phyloP scores from a whole-genome alignment of 2,888 invertebrate genomes.

The Tanypteryx hageni region DNA sequence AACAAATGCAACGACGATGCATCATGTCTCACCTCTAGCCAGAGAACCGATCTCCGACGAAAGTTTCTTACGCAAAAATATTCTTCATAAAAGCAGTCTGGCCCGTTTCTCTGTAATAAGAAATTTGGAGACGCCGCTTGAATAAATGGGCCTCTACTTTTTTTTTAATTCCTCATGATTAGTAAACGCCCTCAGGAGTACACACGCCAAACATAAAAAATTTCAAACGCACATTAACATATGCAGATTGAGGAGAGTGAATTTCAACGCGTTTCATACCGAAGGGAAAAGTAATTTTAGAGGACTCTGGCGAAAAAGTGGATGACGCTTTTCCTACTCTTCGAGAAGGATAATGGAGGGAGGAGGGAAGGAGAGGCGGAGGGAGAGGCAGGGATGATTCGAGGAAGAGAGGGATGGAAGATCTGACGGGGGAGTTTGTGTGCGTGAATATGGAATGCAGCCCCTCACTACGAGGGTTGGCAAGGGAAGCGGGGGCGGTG shows the following conservation, averaged over 20 bases:
- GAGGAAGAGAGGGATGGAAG: conserved; percentile 5
- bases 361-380: neutral
- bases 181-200: too few relatives aligned
- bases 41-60: too few relatives aligned
- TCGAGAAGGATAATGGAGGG: neutral
- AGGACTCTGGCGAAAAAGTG: neutral
- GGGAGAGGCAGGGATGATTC: neutral
- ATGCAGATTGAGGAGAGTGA: neutral
- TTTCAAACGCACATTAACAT: neutral
- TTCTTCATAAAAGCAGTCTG: too few relatives aligned
- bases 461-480: neutral
- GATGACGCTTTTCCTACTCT: neutral
- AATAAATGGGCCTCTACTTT: too few relatives aligned
- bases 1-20: too few relatives aligned
- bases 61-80: too few relatives aligned
- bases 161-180: too few relatives aligned
- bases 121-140: too few relatives aligned
- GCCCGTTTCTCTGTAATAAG: too few relatives aligned
- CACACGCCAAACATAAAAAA: too few relatives aligned
- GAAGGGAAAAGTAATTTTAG: neutral
- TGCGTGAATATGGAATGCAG: neutral
- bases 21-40: too few relatives aligned
- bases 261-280: neutral
- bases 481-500: neutral
- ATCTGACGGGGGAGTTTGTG: neutral